phyloP scores from a whole-genome alignment of 2,113 vertebrate genomes.

The Calidris pugnax region DNA sequence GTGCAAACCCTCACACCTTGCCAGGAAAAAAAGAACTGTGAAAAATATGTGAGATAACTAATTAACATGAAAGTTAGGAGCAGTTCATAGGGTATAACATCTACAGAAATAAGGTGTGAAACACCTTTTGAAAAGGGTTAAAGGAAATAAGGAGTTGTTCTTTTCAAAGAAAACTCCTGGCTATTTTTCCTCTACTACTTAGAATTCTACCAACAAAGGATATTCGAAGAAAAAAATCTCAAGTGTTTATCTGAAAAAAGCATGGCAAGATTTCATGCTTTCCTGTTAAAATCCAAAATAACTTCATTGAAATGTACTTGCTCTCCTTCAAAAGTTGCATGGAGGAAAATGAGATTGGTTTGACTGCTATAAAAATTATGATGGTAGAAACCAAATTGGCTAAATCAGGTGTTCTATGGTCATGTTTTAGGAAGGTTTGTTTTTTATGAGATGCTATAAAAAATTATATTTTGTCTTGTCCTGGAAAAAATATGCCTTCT shows the following conservation, averaged over 20 bases:
- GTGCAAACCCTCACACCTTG: neutral
- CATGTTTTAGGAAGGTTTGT: neutral
- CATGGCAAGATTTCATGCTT: neutral
- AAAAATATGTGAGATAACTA: neutral
- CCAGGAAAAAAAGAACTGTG: neutral
- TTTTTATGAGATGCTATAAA: neutral
- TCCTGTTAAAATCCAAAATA: neutral
- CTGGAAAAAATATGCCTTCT: neutral
- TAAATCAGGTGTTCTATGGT: neutral
- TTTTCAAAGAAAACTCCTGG: neutral
- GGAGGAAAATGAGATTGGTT: neutral
- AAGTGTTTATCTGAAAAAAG: neutral
- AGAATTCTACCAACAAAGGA: neutral
- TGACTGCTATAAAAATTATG: neutral
- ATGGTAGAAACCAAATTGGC: neutral
- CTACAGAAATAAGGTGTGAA: neutral
- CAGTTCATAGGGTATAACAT: neutral
- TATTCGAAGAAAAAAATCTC: neutral
- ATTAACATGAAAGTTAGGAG: neutral
- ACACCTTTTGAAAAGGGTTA: neutral
- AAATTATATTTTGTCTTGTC: neutral
- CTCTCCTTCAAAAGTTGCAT: neutral
- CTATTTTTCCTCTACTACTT: neutral
- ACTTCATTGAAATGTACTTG: neutral
- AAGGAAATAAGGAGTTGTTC: neutral